Evolutionary conservation across 2,113 vertebrate species (phyloP).

Genomic region (Atractosteus spatula): DNA sequence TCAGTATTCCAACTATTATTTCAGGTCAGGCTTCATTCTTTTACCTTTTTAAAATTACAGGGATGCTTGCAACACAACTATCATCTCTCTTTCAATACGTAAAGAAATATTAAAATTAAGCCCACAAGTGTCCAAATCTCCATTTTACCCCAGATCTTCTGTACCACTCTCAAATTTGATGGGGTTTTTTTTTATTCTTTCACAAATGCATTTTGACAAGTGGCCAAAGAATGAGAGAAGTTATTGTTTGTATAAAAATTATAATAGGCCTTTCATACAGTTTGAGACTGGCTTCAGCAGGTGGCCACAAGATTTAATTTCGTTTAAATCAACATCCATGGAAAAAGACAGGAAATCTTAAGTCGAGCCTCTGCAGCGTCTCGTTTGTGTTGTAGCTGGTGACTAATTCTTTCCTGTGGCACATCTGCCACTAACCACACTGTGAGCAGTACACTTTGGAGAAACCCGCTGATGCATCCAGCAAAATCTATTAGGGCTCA

Average conservation of each 20-base stretch:
- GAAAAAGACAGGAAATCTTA: conserved; percentile 14
- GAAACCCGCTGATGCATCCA: no score
- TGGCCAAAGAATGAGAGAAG: neutral
- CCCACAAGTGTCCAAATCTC: no score
- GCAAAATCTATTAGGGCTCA: no score
- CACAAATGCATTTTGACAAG: conserved; percentile 3
- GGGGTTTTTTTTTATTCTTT: neutral
- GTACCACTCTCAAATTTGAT: neutral
- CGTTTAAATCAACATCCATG: no score
- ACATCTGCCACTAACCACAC: conserved; percentile 26
- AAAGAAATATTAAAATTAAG: no score
- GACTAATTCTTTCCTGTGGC: conserved; percentile 48
- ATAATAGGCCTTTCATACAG: no score
- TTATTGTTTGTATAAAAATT: no score
- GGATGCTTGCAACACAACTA: neutral
- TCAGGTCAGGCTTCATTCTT: conserved; percentile 41
- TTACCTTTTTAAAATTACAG: neutral
- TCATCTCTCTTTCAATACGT: no score
- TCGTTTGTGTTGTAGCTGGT: conserved; percentile 38
- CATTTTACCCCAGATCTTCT: neutral
- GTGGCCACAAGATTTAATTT: no score
- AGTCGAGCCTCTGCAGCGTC: neutral
- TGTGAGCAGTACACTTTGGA: no score
- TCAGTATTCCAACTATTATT: neutral
- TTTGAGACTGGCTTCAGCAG: no score